Evolutionary conservation across 2,113 vertebrate species (phyloP).

Genomic region (Thunnus maccoyii): DNA sequence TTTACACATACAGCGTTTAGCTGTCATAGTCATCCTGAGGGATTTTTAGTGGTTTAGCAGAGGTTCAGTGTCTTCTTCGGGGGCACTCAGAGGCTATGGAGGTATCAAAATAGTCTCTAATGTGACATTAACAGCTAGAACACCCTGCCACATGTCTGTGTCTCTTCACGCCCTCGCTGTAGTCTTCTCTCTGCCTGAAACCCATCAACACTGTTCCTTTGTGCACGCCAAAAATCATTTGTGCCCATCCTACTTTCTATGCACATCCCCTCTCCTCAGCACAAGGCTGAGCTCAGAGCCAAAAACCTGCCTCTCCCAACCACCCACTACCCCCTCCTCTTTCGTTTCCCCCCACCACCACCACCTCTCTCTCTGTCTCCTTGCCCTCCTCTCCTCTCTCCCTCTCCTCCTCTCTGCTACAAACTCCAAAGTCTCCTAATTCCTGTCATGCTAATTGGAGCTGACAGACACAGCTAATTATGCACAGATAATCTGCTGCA

Average conservation of each 20-base stretch:
- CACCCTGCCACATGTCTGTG: background rate
- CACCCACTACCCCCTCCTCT: constrained; percentile 13
- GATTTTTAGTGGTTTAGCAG: constrained; percentile 16
- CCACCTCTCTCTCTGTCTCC: background rate
- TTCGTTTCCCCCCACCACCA: no score
- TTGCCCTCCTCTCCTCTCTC: constrained; percentile 24
- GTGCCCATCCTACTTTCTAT: constrained; percentile 49
- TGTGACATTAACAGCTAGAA: background rate
- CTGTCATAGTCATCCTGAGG: constrained; percentile 12
- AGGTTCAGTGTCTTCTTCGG: constrained; percentile 6
- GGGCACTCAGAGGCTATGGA: constrained; percentile 5
- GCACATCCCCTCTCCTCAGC: constrained; percentile 37
- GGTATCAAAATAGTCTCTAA: background rate
- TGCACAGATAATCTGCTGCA: constrained; percentile 88
- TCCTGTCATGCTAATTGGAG: constrained; percentile 87
- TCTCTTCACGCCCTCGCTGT: background rate
- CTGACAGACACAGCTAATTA: constrained; percentile 88
- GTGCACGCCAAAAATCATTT: constrained; percentile 45
- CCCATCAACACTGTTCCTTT: constrained; percentile 37
- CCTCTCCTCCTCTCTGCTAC: constrained; percentile 49
- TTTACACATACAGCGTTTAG: constrained; percentile 3
- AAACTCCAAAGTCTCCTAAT: constrained; percentile 80
- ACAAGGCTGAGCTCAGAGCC: constrained; percentile 63
- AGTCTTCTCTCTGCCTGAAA: constrained; percentile 32
- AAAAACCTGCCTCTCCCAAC: constrained; percentile 60